phyloP scores from a whole-genome alignment of 2,113 vertebrate genomes.

The Cyanoliseus patagonus region DNA sequence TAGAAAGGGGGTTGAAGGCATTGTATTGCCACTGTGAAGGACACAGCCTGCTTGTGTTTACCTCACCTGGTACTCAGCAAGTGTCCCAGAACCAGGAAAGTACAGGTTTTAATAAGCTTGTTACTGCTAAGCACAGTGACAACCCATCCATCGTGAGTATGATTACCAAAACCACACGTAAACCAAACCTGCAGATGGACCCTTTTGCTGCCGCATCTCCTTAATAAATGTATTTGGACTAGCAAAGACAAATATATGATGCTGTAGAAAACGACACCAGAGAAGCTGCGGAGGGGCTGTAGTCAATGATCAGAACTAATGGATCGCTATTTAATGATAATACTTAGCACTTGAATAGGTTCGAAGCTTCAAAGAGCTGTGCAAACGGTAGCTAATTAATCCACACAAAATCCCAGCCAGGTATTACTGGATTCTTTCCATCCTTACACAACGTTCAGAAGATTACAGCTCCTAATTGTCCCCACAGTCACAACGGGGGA shows the following conservation, averaged over 20 bases:
- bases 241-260: not conserved
- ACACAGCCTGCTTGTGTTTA: not conserved
- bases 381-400: constrained; percentile 20
- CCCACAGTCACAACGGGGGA: not conserved
- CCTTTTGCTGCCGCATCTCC: not conserved
- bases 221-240: not conserved
- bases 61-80: not conserved
- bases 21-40: not conserved
- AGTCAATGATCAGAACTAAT: constrained; percentile 14
- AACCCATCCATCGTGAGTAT: not conserved
- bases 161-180: not conserved
- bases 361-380: not conserved
- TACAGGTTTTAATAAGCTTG: not conserved
- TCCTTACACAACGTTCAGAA: not conserved
- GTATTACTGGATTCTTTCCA: not conserved
- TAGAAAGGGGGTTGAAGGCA: not conserved
- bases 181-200: not conserved
- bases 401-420: not conserved
- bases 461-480: not conserved
- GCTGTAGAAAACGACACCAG: not conserved
- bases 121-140: not conserved
- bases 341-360: not conserved
- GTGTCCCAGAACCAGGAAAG: not conserved
- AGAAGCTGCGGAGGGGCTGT: not conserved
- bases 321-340: not conserved